Percentiles rank a stretch among this genome's conserved stretches.
Conservation (phyloP, 92 coral and sea anemone species). For the Nematostella vectensis region DNA sequence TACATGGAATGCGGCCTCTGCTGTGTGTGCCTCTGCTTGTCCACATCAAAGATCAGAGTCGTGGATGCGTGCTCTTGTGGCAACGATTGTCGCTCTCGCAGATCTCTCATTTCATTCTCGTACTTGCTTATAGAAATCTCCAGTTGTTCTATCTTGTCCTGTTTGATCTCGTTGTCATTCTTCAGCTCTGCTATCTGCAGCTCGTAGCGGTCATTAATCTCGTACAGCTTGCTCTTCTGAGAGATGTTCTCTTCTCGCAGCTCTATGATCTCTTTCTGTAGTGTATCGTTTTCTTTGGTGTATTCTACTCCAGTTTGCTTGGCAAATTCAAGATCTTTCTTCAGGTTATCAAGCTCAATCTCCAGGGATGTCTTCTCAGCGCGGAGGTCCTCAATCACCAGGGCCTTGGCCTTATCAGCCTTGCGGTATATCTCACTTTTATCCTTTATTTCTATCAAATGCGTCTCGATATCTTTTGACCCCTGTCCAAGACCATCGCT, state of each 20-base stretch:
- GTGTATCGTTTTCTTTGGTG: constrained; percentile 22
- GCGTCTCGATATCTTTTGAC: constrained; percentile 38
- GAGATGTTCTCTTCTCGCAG: constrained; percentile 34
- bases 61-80: constrained; percentile 14
- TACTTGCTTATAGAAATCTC: constrained; percentile 18
- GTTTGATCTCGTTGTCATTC: constrained; percentile 23
- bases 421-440: constrained; percentile 45
- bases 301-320: constrained; percentile 9
- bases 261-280: constrained; percentile 23
- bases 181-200: constrained; percentile 24
- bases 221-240: constrained; percentile 37
- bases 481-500: constrained; percentile 25
- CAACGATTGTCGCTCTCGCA: constrained; percentile 18
- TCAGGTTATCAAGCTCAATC: constrained; percentile 39
- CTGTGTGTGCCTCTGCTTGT: background rate
- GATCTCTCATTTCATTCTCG: constrained; percentile 26
- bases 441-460: constrained; percentile 37
- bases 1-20: background rate
- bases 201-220: constrained; percentile 15
- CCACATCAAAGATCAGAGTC: constrained; percentile 22
- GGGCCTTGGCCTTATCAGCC: constrained; percentile 36
- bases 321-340: constrained; percentile 32
- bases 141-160: constrained; percentile 11
- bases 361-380: constrained; percentile 42
- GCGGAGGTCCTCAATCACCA: constrained; percentile 32